Percentiles rank a stretch among this genome's conserved stretches.
Conservation (phyloP, 30 jellyfish, hydroid and myxozoan species). For the Turritopsis dohrnii region DNA sequence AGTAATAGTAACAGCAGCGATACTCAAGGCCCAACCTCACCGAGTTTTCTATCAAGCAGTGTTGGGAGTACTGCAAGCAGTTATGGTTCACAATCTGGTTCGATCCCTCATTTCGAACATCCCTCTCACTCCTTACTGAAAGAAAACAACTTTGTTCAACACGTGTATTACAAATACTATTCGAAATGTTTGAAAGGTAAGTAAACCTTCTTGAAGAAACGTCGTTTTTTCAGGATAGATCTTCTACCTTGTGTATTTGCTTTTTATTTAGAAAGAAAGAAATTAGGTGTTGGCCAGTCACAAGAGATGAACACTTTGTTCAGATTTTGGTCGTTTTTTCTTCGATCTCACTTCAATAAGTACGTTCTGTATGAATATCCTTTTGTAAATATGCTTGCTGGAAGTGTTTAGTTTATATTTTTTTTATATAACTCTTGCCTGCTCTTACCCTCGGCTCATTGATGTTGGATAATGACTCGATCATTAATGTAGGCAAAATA, state of each 20-base stretch:
- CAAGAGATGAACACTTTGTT: constrained; percentile 93
- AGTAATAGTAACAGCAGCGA: constrained; percentile 39
- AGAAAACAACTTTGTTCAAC: constrained; percentile 91
- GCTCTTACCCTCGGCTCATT: constrained; percentile 9
- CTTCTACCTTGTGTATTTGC: not conserved
- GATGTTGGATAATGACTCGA: not conserved
- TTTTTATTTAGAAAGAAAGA: constrained; percentile 59
- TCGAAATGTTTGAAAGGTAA: constrained; percentile 82
- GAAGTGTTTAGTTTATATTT: not conserved
- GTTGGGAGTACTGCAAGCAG: constrained; percentile 73
- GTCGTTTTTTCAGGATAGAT: too few relatives aligned
- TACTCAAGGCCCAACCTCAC: constrained; percentile 11
- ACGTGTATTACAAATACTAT: constrained; percentile 78
- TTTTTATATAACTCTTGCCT: not conserved
- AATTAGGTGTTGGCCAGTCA: constrained; percentile 92
- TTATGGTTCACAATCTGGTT: constrained; percentile 54
- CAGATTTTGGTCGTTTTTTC: constrained; percentile 94
- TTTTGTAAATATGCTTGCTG: not conserved
- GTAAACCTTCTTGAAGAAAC: not conserved
- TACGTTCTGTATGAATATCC: constrained; percentile 1
- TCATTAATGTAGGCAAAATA: constrained; percentile 5
- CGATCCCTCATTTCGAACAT: constrained; percentile 86
- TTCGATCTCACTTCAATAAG: constrained; percentile 86
- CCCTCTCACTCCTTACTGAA: constrained; percentile 81
- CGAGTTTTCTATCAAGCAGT: constrained; percentile 27